Percentiles rank a stretch among this genome's conserved stretches.
Conservation (phyloP, 2,113 vertebrate species). For the Stigmatopora nigra region DNA sequence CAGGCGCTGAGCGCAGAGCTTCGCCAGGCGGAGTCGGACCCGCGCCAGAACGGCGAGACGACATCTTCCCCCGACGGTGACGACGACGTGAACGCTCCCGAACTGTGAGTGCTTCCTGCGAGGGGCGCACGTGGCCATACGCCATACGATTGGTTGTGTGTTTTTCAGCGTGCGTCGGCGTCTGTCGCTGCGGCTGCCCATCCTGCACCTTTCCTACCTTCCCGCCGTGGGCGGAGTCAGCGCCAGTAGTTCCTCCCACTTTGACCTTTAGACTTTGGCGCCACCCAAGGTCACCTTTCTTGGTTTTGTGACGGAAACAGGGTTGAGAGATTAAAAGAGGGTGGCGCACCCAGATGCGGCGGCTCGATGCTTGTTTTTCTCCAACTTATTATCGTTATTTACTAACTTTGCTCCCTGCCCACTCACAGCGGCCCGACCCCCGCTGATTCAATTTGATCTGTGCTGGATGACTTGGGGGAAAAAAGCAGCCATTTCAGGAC, state of each 20-base stretch:
- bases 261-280: not conserved
- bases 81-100: conserved; percentile 41
- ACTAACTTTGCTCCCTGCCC: too few species aligned
- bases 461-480: too few species aligned
- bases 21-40: not conserved
- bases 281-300: not conserved
- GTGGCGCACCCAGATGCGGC: too few species aligned
- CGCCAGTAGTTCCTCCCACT: conserved; percentile 48
- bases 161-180: conserved; percentile 38
- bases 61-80: not conserved
- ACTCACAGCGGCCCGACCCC: too few species aligned
- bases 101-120: conserved; percentile 37
- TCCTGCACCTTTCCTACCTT: conserved; percentile 59
- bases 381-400: too few species aligned
- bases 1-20: conserved; percentile 27
- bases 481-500: too few species aligned
- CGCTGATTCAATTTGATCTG: too few species aligned
- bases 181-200: conserved; percentile 52
- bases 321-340: too few species aligned
- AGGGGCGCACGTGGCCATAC: too few species aligned
- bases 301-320: too few species aligned
- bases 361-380: too few species aligned
- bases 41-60: not conserved
- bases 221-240: conserved; percentile 36
- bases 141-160: too few species aligned